Conservation (phyloP, 35 echinoderm and acorn worm genomes). For the Hemicentrotus pulcherrimus region DNA sequence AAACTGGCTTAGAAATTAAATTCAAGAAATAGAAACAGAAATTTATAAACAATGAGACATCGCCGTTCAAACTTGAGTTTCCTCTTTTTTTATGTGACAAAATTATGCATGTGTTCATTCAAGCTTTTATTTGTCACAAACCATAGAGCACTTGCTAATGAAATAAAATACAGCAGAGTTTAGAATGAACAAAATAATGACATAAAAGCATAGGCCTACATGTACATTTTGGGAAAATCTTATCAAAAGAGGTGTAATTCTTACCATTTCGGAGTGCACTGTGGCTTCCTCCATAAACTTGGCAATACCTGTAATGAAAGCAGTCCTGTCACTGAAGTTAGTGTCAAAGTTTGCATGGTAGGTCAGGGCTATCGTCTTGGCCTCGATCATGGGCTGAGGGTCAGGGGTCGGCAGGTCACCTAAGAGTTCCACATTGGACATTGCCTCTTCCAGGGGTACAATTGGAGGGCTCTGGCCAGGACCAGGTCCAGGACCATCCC, state of each 20-base stretch:
- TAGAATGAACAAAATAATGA: neutral
- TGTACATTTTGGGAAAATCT: too few relatives aligned
- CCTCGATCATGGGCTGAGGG: constrained; percentile 46
- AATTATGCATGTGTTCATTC: too few relatives aligned
- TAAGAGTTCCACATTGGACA: constrained; percentile 43
- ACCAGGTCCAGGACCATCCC: neutral
- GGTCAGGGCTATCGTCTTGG: constrained; percentile 48
- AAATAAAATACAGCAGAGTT: neutral
- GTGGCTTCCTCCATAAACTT: constrained; percentile 57
- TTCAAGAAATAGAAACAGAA: too few relatives aligned
- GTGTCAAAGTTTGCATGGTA: constrained; percentile 56
- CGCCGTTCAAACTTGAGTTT: too few relatives aligned
- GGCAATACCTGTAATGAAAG: constrained; percentile 46
- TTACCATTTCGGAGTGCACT: constrained; percentile 53
- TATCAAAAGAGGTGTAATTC: neutral
- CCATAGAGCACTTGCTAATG: too few relatives aligned
- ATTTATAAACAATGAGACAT: too few relatives aligned
- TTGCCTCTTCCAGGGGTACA: constrained; percentile 30
- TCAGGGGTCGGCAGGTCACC: constrained; percentile 17
- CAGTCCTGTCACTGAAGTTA: constrained; percentile 50
- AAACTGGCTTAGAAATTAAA: too few relatives aligned
- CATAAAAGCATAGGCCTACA: too few relatives aligned
- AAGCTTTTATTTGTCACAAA: too few relatives aligned
- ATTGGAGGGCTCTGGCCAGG: neutral
- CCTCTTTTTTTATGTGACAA: too few relatives aligned